Evolutionary conservation across 2,113 vertebrate species (phyloP), one percentile per base, ranked within the genome.

Genomic region (Cynopterus brachyotis): DNA sequence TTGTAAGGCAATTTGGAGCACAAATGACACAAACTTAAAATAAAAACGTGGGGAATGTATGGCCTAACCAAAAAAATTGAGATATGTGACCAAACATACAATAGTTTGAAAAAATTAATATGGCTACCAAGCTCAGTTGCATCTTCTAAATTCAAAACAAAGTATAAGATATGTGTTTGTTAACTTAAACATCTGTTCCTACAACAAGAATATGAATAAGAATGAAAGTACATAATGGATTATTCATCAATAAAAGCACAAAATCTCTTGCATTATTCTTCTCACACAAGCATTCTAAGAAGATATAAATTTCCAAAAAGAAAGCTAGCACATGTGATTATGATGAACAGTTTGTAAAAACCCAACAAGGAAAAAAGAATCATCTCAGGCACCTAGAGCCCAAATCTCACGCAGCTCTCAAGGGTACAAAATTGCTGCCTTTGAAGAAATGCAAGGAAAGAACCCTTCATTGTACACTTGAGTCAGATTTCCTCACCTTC

Each of bases 101-200:
- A 94, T 55, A 85, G 40, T 84, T 35, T 92, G 53, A 88, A 64
- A 78, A 95, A 95, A 94, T 94, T 96, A 96, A 96, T 94, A 91
- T 47, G 62, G 62, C 67, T 97, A 30, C 84, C 94, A 96, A 96
- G 67, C 60, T 95, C 81, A 92, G 91, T 0, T 89, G 42, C 53
- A 79, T 91, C 91, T 95, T 96, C 78, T 75, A 95, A 93, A 89
- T 91, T 82, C 95, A 96, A 91, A 97, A 86, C 81, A 97, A 97
- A 97, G 85, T 72, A 50, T 95, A 95, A 96, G 96, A 97, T 95
- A 98, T 96, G 93, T 95, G 91, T 97, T 97, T 91, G 70, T 90
- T 97, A 94, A 94, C 93, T 96, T 96, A 95, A 98, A 96, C 97
- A 97, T 98, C 97, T 97, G 97, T 83, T 96, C 72, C 67, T 97